phyloP scores from a whole-genome alignment of 2,113 vertebrate genomes.

The Panurus biarmicus region DNA sequence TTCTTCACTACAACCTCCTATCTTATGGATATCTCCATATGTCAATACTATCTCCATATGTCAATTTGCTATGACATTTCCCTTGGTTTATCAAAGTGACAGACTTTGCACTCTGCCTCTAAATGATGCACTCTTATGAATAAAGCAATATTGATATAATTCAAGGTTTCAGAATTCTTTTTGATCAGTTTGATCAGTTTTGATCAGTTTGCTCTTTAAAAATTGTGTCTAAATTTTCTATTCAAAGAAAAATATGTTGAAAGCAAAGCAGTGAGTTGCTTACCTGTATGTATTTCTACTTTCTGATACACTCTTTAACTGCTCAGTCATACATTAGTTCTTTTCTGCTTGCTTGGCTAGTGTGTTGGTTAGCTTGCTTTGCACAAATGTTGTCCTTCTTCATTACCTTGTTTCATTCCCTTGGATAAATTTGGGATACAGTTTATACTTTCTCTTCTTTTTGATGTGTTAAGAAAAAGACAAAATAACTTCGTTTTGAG shows the following conservation, averaged over 20 bases:
- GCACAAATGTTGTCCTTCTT: background rate
- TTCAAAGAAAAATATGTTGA: background rate
- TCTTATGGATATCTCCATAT: background rate
- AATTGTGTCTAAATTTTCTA: background rate
- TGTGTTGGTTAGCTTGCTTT: background rate
- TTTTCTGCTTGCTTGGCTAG: background rate
- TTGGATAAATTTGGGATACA: background rate
- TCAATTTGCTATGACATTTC: background rate
- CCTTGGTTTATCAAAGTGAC: background rate
- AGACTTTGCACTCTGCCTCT: background rate
- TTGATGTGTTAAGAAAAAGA: background rate
- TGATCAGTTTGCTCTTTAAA: background rate
- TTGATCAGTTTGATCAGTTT: background rate
- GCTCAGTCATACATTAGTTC: background rate
- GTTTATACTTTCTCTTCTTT: background rate
- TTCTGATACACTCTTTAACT: background rate
- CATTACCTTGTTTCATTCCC: background rate
- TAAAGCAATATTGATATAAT: background rate
- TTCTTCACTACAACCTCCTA: background rate
- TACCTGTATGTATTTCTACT: background rate
- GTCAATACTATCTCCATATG: background rate
- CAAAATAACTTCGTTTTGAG: background rate
- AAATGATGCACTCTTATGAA: background rate
- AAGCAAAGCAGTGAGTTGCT: background rate
- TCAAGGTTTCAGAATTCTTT: background rate